Evolutionary conservation across 2,113 vertebrate species (phyloP).

Genomic region (Prionailurus viverrinus): DNA sequence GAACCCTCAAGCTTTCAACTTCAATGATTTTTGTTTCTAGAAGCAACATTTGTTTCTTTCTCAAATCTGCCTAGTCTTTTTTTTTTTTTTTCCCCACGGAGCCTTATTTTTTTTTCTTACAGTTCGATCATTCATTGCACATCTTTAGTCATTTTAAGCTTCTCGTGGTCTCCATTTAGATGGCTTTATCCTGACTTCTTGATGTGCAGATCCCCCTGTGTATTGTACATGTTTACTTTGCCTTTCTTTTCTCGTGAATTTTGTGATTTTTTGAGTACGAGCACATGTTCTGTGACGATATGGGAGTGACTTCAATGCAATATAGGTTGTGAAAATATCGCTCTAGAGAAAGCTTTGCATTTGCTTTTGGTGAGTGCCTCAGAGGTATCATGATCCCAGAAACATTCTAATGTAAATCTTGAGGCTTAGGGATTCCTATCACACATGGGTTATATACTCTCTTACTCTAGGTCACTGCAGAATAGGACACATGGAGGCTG

Average conservation of each 20-base stretch:
- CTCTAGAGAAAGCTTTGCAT: not conserved
- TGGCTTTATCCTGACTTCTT: not conserved
- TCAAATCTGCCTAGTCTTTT: not conserved
- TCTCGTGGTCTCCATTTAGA: not conserved
- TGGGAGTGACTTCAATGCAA: not conserved
- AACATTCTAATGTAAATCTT: constrained; percentile 7
- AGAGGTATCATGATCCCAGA: not conserved
- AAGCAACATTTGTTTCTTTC: not conserved
- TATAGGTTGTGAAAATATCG: not conserved
- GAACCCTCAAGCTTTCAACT: not conserved
- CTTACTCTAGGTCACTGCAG: not conserved
- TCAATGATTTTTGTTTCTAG: not conserved
- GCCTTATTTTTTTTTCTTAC: not conserved
- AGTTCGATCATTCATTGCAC: not conserved
- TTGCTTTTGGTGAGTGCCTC: not conserved
- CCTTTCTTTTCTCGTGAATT: not conserved
- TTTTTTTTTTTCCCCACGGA: not conserved
- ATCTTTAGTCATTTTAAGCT: constrained; percentile 20
- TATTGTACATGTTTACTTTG: not conserved
- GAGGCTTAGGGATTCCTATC: not conserved
- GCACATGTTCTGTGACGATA: not conserved
- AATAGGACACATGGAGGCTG: not conserved
- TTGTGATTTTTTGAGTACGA: not conserved
- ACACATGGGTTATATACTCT: not conserved
- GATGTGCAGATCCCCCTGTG: not conserved